Percentiles rank a stretch among this genome's conserved stretches.
These are phyloP conservation scores for Gymnopithys bicolor DNA, from an alignment of 2,797 vertebrate species.

Conservation along the genomic window DNA sequence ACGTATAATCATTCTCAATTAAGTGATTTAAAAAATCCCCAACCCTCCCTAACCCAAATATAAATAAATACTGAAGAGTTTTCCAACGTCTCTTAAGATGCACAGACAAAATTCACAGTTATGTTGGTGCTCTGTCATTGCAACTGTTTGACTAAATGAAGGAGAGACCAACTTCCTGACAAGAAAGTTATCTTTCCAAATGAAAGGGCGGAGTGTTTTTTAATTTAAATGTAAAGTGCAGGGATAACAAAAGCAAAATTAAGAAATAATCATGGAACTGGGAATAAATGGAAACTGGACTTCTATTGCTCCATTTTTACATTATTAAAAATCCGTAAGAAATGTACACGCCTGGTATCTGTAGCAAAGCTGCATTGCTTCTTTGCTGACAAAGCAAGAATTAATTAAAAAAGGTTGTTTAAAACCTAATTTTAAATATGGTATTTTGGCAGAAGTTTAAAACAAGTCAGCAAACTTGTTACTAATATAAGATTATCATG, in stretches of 20 bases:
- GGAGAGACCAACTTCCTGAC: conserved; percentile 40
- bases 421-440: background rate
- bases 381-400: background rate
- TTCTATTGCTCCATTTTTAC: background rate
- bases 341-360: background rate
- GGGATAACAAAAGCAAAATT: background rate
- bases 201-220: background rate
- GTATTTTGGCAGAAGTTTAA: background rate
- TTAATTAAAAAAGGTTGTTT: background rate
- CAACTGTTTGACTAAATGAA: conserved; percentile 42
- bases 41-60: background rate
- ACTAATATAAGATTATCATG: background rate
- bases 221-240: background rate
- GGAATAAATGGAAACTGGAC: background rate
- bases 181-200: conserved; percentile 38
- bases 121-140: conserved; percentile 53
- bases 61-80: background rate
- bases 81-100: background rate
- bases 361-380: background rate
- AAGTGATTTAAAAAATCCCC: background rate
- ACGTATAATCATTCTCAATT: background rate
- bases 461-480: background rate
- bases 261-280: background rate
- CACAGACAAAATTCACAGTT: conserved; percentile 61
- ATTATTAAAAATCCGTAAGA: background rate